Evolutionary conservation across 2,888 invertebrate species (phyloP).

Genomic region (Cephus spinipes): DNA sequence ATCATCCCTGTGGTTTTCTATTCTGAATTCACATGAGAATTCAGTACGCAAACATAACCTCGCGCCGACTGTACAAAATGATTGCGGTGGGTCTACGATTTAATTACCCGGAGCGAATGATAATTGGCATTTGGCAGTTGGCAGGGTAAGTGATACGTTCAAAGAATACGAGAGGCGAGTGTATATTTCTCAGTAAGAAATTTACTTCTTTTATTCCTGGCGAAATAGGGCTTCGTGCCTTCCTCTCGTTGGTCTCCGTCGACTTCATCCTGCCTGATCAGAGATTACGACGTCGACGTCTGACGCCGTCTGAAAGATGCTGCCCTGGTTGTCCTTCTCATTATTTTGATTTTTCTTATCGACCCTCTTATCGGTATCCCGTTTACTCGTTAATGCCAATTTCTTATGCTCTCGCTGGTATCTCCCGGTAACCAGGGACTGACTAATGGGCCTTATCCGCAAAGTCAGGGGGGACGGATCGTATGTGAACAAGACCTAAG

Average conservation of each 20-base stretch:
- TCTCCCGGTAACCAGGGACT: not conserved
- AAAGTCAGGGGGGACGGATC: not conserved
- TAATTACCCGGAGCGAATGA: conserved; percentile 37
- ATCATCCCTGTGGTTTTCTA: not conserved
- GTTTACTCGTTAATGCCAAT: not conserved
- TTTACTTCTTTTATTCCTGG: conserved; percentile 29
- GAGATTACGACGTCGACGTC: conserved; percentile 39
- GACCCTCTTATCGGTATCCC: not conserved
- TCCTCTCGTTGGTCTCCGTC: conserved; percentile 32
- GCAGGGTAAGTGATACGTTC: conserved; percentile 38
- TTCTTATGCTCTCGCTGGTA: not conserved
- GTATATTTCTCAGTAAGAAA: conserved; percentile 49
- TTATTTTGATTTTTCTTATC: not conserved
- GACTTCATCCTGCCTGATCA: conserved; percentile 41
- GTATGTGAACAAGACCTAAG: not conserved
- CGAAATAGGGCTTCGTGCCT: conserved; percentile 40
- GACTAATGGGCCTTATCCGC: not conserved
- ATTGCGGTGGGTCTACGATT: conserved; percentile 15
- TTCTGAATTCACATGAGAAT: not conserved
- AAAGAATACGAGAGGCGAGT: conserved; percentile 34
- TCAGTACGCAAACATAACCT: not conserved
- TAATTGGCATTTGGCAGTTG: conserved; percentile 49
- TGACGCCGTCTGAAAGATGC: conserved; percentile 42
- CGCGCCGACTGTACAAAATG: not conserved
- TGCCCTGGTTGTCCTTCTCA: not conserved